A percentile compares a stretch with the other conserved stretches of the same genome.
phyloP scores from a whole-genome alignment of 2,888 invertebrate species.

The Sinopyrophorus schimmeli region DNA sequence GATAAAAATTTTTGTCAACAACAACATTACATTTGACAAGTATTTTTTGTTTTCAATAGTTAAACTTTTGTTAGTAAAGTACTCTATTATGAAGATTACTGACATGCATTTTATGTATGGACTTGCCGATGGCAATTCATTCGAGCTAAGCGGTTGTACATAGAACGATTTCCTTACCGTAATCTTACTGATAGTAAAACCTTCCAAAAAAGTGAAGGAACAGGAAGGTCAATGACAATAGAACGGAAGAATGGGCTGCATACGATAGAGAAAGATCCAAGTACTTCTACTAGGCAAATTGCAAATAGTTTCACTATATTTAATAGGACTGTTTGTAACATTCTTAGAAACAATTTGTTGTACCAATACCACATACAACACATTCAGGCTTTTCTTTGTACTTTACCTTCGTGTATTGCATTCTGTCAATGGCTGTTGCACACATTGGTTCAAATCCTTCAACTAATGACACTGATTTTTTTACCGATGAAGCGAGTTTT shows the following conservation, averaged over 20 bases:
- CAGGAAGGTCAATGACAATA: constrained; percentile 23
- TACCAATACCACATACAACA: constrained; percentile 8
- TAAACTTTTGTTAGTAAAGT: no score
- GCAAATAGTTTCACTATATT: constrained; percentile 8
- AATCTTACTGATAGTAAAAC: constrained; percentile 15
- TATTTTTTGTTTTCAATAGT: no score
- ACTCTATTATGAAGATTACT: no score
- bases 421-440: constrained; percentile 20
- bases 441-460: constrained; percentile 23
- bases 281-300: constrained; percentile 16
- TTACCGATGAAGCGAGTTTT: constrained; percentile 35
- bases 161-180: constrained; percentile 7
- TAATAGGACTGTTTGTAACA: constrained; percentile 10
- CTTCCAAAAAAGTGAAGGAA: constrained; percentile 14
- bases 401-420: constrained; percentile 16
- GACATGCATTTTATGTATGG: no score
- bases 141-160: constrained; percentile 11
- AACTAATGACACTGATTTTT: constrained; percentile 28
- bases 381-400: constrained; percentile 16
- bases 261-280: constrained; percentile 14
- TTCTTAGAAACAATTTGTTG: constrained; percentile 7
- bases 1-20: no score
- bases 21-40: no score
- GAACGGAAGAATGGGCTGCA: constrained; percentile 17
- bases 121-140: constrained; percentile 2